A percentile compares a stretch with the other conserved stretches of the same genome.
Evolutionary conservation across 2,888 invertebrate genomes (phyloP).

Genomic region (Drosophila aldrichi): DNA sequence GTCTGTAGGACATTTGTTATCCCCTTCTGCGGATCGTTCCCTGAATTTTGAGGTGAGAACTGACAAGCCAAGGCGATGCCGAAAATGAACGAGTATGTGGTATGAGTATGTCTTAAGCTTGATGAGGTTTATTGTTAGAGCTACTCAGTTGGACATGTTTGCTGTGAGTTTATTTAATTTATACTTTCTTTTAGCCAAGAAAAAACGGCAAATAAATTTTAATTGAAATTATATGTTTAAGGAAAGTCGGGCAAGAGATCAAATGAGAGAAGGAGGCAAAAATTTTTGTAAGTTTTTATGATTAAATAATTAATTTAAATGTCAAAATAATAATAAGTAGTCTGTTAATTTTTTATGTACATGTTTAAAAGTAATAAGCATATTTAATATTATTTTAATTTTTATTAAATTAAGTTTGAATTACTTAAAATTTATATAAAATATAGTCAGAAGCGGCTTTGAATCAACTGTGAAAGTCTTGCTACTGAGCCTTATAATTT

Average conservation of each 20-base stretch:
- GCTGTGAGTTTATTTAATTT: background rate
- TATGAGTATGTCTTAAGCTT: background rate
- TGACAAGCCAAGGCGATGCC: constrained; percentile 45
- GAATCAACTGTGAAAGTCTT: too few species aligned
- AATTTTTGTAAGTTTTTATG: too few species aligned
- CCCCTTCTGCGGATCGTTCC: constrained; percentile 48
- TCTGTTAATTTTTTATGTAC: too few species aligned
- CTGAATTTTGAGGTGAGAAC: constrained; percentile 29
- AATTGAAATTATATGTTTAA: background rate
- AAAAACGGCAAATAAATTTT: background rate
- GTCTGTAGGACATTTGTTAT: constrained; percentile 83
- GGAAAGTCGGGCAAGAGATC: background rate
- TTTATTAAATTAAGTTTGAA: too few species aligned
- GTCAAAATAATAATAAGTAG: too few species aligned
- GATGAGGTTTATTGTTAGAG: constrained; percentile 39
- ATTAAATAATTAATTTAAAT: too few species aligned
- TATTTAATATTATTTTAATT: too few species aligned
- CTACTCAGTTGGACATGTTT: background rate
- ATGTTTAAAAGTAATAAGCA: too few species aligned
- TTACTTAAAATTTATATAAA: too few species aligned
- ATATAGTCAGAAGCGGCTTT: too few species aligned
- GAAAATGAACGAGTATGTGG: background rate
- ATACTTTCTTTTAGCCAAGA: background rate
- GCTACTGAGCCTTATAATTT: too few species aligned
- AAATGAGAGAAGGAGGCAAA: background rate